Evolutionary conservation across 2,888 invertebrate species (phyloP), one percentile per base, ranked within the genome.

Genomic region (Dryomyza anilis): DNA sequence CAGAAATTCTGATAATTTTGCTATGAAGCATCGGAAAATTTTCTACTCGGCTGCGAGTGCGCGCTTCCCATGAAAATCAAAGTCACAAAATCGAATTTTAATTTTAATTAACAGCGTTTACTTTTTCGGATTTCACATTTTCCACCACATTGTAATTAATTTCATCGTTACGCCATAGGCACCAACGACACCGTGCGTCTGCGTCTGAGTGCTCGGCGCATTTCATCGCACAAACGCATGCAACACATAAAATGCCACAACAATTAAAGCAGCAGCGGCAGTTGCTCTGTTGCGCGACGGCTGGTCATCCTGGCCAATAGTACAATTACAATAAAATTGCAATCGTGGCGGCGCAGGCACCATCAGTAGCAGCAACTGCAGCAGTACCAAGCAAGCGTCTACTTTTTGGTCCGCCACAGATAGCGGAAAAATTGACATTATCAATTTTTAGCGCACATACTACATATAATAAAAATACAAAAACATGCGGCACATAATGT

Each of bases 401-500:
- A n/a, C n/a, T n/a, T n/a, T n/a, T n/a, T n/a, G n/a, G n/a, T n/a
- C n/a, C n/a, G n/a, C n/a, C n/a, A n/a, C 10, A 45, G 45, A 58
- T 58, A 58, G 67, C 65, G 71, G 69, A 67, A 58, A 43, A 68
- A 67, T 69, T 64, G 72, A 74, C 70, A 72, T 64, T 69, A 69
- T 69, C 68, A 67, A 65, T 70, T 69, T 71, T 33, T 36, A 55
- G 55, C 65, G 48, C 45, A 55, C 46, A n/a, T n/a, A n/a, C n/a
- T n/a, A n/a, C n/a, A n/a, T n/a, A n/a, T n/a, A n/a, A n/a, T n/a
- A 60, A 55, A 46, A 67, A 52, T 63, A 27, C 67, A 64, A 68
- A 63, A 64, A 63, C 56, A 36, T n/a, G n/a, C n/a, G n/a, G 29
- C 8, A 33, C 36, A 23, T 43, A 16, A 43, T 16, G 19, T 16